Percentiles rank a stretch among this genome's conserved stretches.
phyloP scores from a whole-genome alignment of 2,888 invertebrate genomes.

The Lutraria lutraria region DNA sequence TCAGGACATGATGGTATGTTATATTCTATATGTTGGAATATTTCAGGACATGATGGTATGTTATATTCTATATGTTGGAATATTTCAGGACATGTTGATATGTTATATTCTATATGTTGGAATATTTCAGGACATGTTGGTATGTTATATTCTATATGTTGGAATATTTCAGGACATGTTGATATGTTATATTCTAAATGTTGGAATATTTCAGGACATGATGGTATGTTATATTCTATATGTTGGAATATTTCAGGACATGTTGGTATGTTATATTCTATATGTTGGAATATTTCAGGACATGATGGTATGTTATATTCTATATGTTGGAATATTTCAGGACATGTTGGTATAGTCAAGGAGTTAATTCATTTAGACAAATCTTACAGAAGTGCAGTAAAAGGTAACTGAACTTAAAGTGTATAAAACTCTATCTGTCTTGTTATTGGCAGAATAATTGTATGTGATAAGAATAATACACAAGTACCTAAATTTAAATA shows the following conservation, averaged over 20 bases:
- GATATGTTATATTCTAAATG: background rate
- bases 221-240: constrained; percentile 8
- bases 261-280: constrained; percentile 15
- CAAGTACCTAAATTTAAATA: too few relatives aligned
- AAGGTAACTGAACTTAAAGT: constrained; percentile 36
- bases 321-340: background rate
- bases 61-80: background rate
- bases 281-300: background rate
- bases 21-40: background rate
- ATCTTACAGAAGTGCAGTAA: constrained; percentile 57
- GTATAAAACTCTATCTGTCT: too few relatives aligned
- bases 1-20: constrained; percentile 29
- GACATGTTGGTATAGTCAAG: constrained; percentile 47
- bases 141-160: background rate
- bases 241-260: constrained; percentile 5
- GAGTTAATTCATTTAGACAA: constrained; percentile 44
- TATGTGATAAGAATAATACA: too few relatives aligned
- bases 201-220: constrained; percentile 6
- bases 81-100: constrained; percentile 33
- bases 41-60: constrained; percentile 35
- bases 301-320: constrained; percentile 15
- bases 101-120: background rate
- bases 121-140: constrained; percentile 34
- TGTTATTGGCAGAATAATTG: too few relatives aligned
- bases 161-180: constrained; percentile 11